Conservation (phyloP, 2,113 vertebrate genomes). For the Podarcis cretensis region DNA sequence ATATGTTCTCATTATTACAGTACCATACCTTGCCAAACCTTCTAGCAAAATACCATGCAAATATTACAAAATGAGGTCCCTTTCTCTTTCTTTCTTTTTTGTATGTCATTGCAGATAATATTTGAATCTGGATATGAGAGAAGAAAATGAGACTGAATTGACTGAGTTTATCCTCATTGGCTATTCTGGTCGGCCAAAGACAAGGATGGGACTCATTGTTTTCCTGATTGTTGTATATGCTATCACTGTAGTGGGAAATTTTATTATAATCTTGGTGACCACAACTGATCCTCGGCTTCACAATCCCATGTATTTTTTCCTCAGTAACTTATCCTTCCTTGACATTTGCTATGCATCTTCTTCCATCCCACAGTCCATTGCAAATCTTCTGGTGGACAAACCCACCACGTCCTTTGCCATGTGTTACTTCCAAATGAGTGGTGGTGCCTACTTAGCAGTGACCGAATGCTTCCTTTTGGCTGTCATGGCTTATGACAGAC, state of each 20-base stretch:
- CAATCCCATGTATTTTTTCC: constrained; percentile 10
- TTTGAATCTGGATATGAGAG: neutral
- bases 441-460: neutral
- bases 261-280: neutral
- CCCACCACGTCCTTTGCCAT: neutral
- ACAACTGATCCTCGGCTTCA: neutral
- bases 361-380: neutral
- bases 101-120: neutral
- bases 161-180: constrained; percentile 12
- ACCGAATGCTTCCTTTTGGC: constrained; percentile 25
- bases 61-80: neutral
- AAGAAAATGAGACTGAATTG: neutral
- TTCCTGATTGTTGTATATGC: neutral
- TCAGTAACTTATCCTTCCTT: constrained; percentile 7
- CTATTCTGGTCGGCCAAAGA: constrained; percentile 15
- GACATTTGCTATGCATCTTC: neutral
- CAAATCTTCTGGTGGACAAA: neutral
- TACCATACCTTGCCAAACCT: neutral
- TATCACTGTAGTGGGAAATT: neutral
- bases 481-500: constrained; percentile 13
- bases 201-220: neutral
- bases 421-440: constrained; percentile 7
- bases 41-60: neutral
- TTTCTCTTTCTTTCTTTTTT: too few relatives aligned
- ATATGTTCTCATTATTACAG: neutral